These are phyloP conservation scores for Apogon talboti DNA, from an alignment of 2,797 vertebrate species.

Conservation along the genomic window DNA sequence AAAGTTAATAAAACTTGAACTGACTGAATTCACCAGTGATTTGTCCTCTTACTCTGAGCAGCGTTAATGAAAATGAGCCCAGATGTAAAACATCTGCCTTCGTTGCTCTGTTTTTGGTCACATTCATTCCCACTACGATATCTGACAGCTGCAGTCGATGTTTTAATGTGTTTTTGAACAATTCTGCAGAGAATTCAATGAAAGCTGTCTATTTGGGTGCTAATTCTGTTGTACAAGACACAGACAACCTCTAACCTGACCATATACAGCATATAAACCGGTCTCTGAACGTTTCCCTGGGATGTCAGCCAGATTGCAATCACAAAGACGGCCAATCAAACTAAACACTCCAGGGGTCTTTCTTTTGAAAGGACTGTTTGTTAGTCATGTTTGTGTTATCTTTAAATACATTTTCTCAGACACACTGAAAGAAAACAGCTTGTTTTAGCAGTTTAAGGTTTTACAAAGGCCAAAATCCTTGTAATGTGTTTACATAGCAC, in stretches of 20 bases:
- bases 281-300: slow-evolving; percentile 49
- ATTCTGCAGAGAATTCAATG: slow-evolving; percentile 21
- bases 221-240: slow-evolving; percentile 56
- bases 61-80: slow-evolving; percentile 43
- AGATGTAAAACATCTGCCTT: slow-evolving; percentile 63
- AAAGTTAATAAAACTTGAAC: slow-evolving; percentile 26
- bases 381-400: slow-evolving; percentile 50
- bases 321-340: slow-evolving; percentile 71
- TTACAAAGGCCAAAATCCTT: slow-evolving; percentile 50
- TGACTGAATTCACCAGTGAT: slow-evolving; percentile 17
- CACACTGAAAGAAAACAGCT: slow-evolving; percentile 42
- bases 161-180: slow-evolving; percentile 8
- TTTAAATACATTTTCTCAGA: slow-evolving; percentile 53
- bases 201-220: slow-evolving; percentile 35
- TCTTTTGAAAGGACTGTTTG: slow-evolving; percentile 56
- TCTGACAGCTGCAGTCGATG: slow-evolving; percentile 21
- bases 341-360: slow-evolving; percentile 47
- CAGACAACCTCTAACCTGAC: slow-evolving; percentile 57
- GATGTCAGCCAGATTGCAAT: slow-evolving; percentile 77
- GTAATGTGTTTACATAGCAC: slow-evolving; percentile 57
- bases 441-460: slow-evolving; percentile 50
- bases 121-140: slow-evolving; percentile 18
- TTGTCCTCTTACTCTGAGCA: slow-evolving; percentile 22
- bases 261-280: slow-evolving; percentile 50
- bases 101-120: slow-evolving; percentile 30